Evolutionary conservation across 2,113 vertebrate genomes (phyloP).

Genomic region (Xiphophorus maculatus): DNA sequence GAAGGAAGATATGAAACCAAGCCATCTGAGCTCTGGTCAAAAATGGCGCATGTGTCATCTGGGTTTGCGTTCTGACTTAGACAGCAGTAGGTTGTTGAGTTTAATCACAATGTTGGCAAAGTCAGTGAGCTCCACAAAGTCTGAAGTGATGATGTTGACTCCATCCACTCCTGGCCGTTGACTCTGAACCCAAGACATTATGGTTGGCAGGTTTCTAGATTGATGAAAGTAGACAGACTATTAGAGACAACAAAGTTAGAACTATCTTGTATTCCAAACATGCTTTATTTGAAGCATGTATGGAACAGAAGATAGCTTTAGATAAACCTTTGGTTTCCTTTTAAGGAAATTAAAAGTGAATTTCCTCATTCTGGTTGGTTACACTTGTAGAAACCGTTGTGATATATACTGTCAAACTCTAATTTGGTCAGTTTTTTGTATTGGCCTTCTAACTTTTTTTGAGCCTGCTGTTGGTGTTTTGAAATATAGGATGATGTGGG

Average conservation of each 20-base stretch:
- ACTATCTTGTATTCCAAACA: no score
- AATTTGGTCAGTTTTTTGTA: background rate
- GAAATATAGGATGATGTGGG: no score
- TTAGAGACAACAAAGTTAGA: background rate
- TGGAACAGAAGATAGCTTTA: no score
- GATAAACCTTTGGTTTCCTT: no score
- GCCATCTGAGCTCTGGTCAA: background rate
- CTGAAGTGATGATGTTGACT: slow-evolving; percentile 97
- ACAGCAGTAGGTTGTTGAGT: slow-evolving; percentile 87
- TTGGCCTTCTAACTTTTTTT: background rate
- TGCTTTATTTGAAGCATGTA: no score
- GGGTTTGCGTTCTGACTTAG: slow-evolving; percentile 42
- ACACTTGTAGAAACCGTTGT: background rate
- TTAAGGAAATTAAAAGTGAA: no score
- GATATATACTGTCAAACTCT: no score
- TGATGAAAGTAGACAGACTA: slow-evolving; percentile 6
- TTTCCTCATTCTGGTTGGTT: background rate
- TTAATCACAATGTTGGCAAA: slow-evolving; percentile 94
- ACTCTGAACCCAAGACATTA: slow-evolving; percentile 93
- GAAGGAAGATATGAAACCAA: background rate
- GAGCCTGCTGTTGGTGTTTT: background rate
- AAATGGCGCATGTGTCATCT: slow-evolving; percentile 48
- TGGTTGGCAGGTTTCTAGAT: slow-evolving; percentile 91
- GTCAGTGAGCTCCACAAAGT: slow-evolving; percentile 97
- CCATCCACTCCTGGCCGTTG: slow-evolving; percentile 91